Percentiles rank a stretch among this genome's conserved stretches.
phyloP scores from a whole-genome alignment of 2,888 invertebrate genomes.

The Elysia crispata region DNA sequence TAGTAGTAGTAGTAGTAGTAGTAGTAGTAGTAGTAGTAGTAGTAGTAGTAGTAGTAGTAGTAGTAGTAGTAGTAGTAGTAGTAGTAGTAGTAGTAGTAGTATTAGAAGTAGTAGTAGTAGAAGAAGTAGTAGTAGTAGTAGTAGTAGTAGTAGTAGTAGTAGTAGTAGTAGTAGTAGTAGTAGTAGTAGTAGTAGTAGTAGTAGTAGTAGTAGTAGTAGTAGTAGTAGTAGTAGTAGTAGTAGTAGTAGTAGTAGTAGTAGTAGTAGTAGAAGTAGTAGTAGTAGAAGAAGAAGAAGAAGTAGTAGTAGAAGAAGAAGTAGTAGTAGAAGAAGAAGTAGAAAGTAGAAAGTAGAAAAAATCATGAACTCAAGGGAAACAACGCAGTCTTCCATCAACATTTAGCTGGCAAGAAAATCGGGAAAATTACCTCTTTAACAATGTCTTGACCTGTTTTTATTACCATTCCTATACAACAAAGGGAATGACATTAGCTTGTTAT shows the following conservation, averaged over 20 bases:
- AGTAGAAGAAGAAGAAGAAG: neutral
- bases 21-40: too few species aligned
- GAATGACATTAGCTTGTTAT: too few species aligned
- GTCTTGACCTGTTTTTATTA: too few species aligned
- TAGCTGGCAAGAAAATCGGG: too few species aligned
- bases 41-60: too few species aligned
- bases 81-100: too few species aligned
- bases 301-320: constrained; percentile 15
- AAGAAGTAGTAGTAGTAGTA: neutral
- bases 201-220: constrained; percentile 13
- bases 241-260: neutral
- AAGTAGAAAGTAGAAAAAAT: neutral
- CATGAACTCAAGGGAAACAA: neutral
- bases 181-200: neutral
- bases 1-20: too few species aligned
- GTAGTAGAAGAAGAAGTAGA: constrained; percentile 17
- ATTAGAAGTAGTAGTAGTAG: neutral
- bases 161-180: neutral
- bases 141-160: neutral
- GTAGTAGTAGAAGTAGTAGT: neutral
- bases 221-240: neutral
- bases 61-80: too few species aligned
- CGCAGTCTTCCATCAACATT: neutral
- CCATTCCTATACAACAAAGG: too few species aligned
- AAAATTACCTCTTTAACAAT: too few species aligned